Base-by-base conservation (phyloP, 2,797 vertebrate genomes). In the Myripristis murdjan region DNA sequence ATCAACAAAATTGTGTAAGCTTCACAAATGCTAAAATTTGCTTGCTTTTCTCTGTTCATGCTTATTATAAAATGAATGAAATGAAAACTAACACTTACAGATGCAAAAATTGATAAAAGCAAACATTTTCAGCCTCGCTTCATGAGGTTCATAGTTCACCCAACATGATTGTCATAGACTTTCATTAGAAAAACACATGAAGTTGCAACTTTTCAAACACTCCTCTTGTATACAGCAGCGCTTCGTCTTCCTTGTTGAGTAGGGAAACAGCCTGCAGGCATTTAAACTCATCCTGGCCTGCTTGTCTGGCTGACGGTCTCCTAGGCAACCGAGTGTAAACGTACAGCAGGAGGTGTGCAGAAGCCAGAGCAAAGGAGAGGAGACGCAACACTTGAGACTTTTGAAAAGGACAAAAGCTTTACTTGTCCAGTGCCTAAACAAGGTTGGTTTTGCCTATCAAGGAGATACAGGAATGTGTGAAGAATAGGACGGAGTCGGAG, bases 311-410 rank as follows among this genome's bases (percentile, higher is more conserved):
- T 51, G 56, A 24, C 71, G 39, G 59, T 93, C 87, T 78, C 93
- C 93, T 81, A 59, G 83, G 90, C 54, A 89, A 94, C 93, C 87
- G 58, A 90, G 79, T 84, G 91, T 93, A 94, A 94, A 94, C 93
- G 53, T 86, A 91, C 69, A 52, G 79, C 83, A 85, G 86, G 79
- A 83, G 81, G 83, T 22, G 66, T 69, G 79, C 72, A 64, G 46
- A 59, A 23, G 43, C 16, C 35, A 66, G 53, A 57, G 63, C 63
- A 61, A 48, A 72, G 63, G 65, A 78, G 67, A 73, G 70, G 61
- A 85, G 58, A 80, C 57, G 55, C 28, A 41, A 3, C 55, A 77
- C 57, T 70, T 64, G 63, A 51, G 72, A 59, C 39, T 41, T 31
- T 52, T 65, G 24, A 41, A 64, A 81, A 54, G 20, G 61, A 80